Percentiles rank a stretch among this genome's conserved stretches.
phyloP scores from a whole-genome alignment of 2,888 invertebrate species.

The Conomelus anceps region DNA sequence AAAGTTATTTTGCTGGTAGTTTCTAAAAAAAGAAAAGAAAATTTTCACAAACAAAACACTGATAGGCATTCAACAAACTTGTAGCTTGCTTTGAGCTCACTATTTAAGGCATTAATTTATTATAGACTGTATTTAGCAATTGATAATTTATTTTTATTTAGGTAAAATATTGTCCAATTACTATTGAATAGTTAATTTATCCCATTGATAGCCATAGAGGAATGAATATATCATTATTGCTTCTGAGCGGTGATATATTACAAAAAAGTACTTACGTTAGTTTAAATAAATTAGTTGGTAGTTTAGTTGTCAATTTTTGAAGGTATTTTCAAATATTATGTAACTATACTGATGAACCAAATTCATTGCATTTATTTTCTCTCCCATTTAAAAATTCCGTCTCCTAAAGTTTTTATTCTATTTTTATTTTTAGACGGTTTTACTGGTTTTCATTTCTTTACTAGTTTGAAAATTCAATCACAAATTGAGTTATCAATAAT shows the following conservation, averaged over 20 bases:
- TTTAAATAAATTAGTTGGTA: not conserved
- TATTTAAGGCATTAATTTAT: not conserved
- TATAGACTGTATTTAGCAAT: not conserved
- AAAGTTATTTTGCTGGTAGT: too few species aligned
- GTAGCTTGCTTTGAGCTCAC: not conserved
- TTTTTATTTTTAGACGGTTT: too few species aligned
- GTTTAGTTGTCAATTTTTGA: not conserved
- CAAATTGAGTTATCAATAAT: too few species aligned
- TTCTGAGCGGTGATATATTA: not conserved
- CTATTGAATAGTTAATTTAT: not conserved
- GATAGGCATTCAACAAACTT: not conserved
- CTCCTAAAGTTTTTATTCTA: too few species aligned
- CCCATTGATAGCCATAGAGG: not conserved
- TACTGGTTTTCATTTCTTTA: too few species aligned
- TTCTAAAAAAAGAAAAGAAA: too few species aligned
- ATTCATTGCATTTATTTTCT: too few species aligned
- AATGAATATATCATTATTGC: not conserved
- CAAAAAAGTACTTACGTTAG: not conserved
- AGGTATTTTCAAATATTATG: not conserved
- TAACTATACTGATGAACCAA: too few species aligned
- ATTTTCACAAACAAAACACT: not conserved
- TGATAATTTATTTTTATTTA: not conserved
- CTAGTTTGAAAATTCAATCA: too few species aligned
- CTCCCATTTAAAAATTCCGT: too few species aligned
- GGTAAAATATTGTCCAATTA: not conserved